Base-by-base conservation (phyloP, 2,113 vertebrate species). In the Oxygymnocypris stewartii region DNA sequence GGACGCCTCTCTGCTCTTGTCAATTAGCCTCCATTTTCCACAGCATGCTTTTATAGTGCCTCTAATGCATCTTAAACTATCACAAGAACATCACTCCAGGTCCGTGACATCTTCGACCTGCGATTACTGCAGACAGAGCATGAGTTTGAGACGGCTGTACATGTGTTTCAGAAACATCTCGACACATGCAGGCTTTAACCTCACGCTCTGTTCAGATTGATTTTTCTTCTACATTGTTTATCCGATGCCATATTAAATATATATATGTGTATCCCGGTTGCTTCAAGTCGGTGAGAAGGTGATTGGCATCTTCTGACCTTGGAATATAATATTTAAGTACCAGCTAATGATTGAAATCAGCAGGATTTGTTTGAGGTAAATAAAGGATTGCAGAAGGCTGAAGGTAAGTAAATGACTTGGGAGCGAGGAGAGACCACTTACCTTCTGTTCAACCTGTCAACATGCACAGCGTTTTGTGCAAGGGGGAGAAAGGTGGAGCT, bases 21-120 rank as follows among this genome's bases (percentile, higher is more conserved):
- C 79, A 80, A 63, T 80, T 80, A 80, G 23, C 40, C 6, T 63
- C 51, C 77, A 63, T 80, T 63, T 80, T 16, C 54, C 23, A 12
- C n/a, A n/a, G n/a, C 23, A 25, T 16, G n/a, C 37, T 80, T 80
- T 80, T 63, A 80, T 42, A 44, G 23, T 18, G 23, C 0, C 79
- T 42, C 79, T 80, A 80, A 63, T 80, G 79, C 57, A 18, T 80
- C 57, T 63, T 63, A 63, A 80, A 80, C 20, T 80, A 35, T 79
- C 77, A 57, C 51, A 31, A 79, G 77, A 54, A 63, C 57, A 25
- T 80, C 79, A 80, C 57, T 63, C 78, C 57, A 35, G 23, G 78
- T 80, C 78, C 44, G 20, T 61, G 31, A 59, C 13, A 23, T 80
- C 57, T 80, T 23, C 28, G 20, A 20, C 28, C 25, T 23, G 11